Conservation (phyloP, 2,113 vertebrate species). For the Cyphomyrus plagiostoma region DNA sequence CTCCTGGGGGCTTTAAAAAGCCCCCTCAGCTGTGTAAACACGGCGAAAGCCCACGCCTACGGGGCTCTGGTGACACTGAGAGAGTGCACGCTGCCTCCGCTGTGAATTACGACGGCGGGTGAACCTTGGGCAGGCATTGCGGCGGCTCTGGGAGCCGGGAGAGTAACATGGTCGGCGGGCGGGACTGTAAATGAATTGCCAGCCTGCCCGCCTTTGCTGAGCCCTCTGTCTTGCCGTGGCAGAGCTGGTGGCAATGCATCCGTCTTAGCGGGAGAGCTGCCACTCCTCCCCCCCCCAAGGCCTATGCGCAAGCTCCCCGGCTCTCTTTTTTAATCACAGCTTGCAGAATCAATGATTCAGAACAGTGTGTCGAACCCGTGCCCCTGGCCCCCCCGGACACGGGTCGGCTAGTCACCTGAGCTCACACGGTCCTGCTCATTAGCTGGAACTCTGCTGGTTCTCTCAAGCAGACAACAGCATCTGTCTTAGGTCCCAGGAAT, state of each 20-base stretch:
- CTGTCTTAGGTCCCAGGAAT: not conserved
- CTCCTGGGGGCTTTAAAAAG: not conserved
- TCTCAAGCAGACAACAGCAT: not conserved
- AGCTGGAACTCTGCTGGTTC: not conserved
- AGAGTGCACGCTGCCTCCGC: not conserved
- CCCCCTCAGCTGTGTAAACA: not conserved
- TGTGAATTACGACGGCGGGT: not conserved
- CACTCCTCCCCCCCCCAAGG: not conserved
- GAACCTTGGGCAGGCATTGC: not conserved
- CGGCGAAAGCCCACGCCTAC: not conserved
- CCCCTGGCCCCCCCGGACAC: not conserved
- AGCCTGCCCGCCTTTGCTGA: not conserved
- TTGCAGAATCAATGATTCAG: not conserved
- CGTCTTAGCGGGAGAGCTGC: not conserved
- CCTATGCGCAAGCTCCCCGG: not conserved
- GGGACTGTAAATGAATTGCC: constrained; percentile 18
- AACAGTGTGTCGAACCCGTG: not conserved
- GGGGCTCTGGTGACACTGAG: not conserved
- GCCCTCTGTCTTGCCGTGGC: not conserved
- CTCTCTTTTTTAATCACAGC: not conserved
- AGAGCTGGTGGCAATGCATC: not conserved
- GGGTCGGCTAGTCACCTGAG: not conserved
- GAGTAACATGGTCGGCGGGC: not conserved
- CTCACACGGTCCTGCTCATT: not conserved
- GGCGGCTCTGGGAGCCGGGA: not conserved